These are phyloP conservation scores for Rapana venosa DNA, from an alignment of 2,888 invertebrate genomes.

Conservation along the genomic window DNA sequence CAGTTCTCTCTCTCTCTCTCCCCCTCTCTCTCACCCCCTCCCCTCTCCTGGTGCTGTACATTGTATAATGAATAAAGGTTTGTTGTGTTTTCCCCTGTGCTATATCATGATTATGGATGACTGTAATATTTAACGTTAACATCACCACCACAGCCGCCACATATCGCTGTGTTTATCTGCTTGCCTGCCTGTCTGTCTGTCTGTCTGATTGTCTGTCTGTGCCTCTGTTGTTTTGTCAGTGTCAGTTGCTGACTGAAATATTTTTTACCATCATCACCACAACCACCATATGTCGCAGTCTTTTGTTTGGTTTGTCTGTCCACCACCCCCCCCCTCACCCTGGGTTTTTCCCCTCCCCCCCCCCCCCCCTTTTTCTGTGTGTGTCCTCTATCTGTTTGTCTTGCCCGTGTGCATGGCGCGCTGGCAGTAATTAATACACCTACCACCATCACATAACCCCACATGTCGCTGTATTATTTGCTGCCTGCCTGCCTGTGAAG, in stretches of 20 bases:
- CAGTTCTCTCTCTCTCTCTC: neutral
- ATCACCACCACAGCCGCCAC: neutral
- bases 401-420: neutral
- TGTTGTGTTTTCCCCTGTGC: too few species aligned
- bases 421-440: neutral
- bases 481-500: neutral
- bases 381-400: neutral
- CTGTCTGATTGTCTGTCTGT: neutral
- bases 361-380: neutral
- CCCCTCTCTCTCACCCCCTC: neutral
- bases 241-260: neutral
- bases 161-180: neutral
- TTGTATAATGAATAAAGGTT: too few species aligned
- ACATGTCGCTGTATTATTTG: neutral
- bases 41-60: neutral
- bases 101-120: too few species aligned
- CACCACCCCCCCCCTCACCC: too few species aligned
- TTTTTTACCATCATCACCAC: neutral
- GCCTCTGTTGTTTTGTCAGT: neutral
- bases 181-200: neutral
- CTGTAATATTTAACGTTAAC: too few species aligned
- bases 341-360: neutral
- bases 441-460: too few species aligned
- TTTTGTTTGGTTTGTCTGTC: neutral
- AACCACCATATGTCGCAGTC: neutral